Evolutionary conservation across 2,113 vertebrate genomes (phyloP).

Genomic region (Oceanodroma tethys): DNA sequence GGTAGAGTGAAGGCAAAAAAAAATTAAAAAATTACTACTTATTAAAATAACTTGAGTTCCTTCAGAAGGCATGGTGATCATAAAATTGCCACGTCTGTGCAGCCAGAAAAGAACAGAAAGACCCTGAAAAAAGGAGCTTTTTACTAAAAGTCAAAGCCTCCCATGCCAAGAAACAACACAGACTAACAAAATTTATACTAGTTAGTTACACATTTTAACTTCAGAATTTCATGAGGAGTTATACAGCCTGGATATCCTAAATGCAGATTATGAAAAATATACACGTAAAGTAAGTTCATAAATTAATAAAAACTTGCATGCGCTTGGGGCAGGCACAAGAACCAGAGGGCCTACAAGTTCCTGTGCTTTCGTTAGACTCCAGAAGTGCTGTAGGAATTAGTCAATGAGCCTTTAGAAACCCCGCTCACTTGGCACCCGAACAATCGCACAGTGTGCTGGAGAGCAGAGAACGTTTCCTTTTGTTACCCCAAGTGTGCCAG

Average conservation of each 20-base stretch:
- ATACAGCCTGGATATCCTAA: neutral
- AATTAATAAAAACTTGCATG: neutral
- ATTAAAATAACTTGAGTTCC: neutral
- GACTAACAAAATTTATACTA: neutral
- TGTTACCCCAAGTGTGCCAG: neutral
- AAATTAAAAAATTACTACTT: neutral
- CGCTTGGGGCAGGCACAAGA: neutral
- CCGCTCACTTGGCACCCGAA: neutral
- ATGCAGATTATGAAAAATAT: neutral
- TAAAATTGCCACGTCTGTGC: neutral
- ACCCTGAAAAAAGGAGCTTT: neutral
- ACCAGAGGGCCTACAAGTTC: neutral
- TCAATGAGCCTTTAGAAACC: neutral
- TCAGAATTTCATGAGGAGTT: neutral
- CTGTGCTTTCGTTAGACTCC: neutral
- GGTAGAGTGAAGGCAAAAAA: neutral
- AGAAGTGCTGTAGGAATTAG: neutral
- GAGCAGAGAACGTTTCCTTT: neutral
- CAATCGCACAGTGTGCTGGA: neutral
- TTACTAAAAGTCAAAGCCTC: neutral
- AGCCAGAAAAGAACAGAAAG: neutral
- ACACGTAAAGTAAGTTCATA: fast-evolving
- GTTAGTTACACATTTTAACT: neutral
- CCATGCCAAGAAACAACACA: neutral
- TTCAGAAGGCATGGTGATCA: neutral